Conservation (phyloP, 2,888 invertebrate genomes). For the Cosmia pyralina region DNA sequence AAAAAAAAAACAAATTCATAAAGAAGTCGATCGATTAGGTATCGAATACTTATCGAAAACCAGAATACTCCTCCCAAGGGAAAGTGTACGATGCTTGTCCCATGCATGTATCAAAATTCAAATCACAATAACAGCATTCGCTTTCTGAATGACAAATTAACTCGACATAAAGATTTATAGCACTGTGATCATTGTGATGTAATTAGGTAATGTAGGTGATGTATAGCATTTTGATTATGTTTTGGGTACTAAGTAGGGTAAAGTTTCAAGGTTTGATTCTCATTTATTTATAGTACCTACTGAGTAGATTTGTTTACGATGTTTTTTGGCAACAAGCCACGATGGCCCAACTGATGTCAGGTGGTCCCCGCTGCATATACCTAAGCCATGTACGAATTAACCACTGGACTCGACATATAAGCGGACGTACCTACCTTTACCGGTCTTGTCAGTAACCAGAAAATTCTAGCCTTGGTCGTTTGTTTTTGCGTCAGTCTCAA, state of each 20-base stretch:
- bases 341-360: neutral
- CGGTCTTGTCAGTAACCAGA: too few species aligned
- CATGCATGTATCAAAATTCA: constrained; percentile 79
- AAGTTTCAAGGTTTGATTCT: constrained; percentile 28
- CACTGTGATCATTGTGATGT: constrained; percentile 54
- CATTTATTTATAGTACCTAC: constrained; percentile 21
- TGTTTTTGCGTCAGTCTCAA: too few species aligned
- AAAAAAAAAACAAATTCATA: neutral
- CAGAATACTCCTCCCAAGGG: constrained; percentile 80
- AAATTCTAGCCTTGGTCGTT: too few species aligned
- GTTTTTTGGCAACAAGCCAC: neutral
- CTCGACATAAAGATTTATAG: constrained; percentile 68
- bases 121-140: constrained; percentile 66
- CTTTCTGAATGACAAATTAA: constrained; percentile 51
- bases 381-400: too few species aligned
- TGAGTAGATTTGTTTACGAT: neutral
- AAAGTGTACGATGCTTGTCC: constrained; percentile 72
- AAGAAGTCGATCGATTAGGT: neutral
- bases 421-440: too few species aligned
- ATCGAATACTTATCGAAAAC: constrained; percentile 15
- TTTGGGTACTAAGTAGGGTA: constrained; percentile 48
- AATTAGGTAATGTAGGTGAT: constrained; percentile 42
- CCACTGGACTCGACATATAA: too few species aligned
- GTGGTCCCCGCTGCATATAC: too few species aligned
- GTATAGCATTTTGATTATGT: constrained; percentile 46